Percentiles rank a stretch among this genome's conserved stretches.
These are phyloP conservation scores for Candidula unifasciata DNA, from an alignment of 2,888 invertebrate genomes.

Conservation along the genomic window DNA sequence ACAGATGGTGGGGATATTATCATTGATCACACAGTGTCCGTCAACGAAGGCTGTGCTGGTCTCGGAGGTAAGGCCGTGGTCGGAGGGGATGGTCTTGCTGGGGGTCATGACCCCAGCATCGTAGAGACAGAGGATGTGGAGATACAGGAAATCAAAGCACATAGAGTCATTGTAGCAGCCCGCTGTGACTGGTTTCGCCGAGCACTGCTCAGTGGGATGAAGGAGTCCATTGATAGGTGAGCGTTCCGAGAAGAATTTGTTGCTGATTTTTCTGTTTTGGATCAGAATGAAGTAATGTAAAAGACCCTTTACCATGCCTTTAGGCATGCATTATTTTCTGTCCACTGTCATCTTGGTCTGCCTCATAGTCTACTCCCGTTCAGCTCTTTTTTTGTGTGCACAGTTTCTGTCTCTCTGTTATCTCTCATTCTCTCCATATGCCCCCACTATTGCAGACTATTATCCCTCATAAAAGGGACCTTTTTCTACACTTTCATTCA, in stretches of 20 bases:
- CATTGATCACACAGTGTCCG: conserved; percentile 73
- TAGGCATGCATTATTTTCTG: too few species aligned
- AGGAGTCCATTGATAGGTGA: conserved; percentile 84
- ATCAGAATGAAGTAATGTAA: too few species aligned
- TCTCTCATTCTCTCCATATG: too few species aligned
- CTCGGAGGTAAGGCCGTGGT: neutral
- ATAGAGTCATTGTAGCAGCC: conserved; percentile 84
- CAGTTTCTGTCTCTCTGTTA: too few species aligned
- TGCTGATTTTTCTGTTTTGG: too few species aligned
- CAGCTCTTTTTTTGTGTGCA: too few species aligned
- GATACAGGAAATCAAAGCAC: conserved; percentile 78
- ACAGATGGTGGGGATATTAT: conserved; percentile 72
- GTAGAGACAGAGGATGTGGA: conserved; percentile 70
- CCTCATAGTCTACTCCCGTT: too few species aligned
- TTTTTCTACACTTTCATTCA: too few species aligned
- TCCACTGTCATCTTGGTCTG: too few species aligned
- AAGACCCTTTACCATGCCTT: too few species aligned
- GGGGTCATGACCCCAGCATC: conserved; percentile 43
- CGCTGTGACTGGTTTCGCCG: conserved; percentile 85
- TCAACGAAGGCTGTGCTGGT: conserved; percentile 51
- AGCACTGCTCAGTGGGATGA: conserved; percentile 85
- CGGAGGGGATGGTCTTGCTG: neutral
- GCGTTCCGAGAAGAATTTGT: conserved; percentile 50
- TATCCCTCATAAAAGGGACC: too few species aligned
- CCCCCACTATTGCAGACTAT: too few species aligned